These are phyloP conservation scores for Pectinophora gossypiella DNA, from an alignment of 1,140 invertebrate species.

Conservation along the genomic window DNA sequence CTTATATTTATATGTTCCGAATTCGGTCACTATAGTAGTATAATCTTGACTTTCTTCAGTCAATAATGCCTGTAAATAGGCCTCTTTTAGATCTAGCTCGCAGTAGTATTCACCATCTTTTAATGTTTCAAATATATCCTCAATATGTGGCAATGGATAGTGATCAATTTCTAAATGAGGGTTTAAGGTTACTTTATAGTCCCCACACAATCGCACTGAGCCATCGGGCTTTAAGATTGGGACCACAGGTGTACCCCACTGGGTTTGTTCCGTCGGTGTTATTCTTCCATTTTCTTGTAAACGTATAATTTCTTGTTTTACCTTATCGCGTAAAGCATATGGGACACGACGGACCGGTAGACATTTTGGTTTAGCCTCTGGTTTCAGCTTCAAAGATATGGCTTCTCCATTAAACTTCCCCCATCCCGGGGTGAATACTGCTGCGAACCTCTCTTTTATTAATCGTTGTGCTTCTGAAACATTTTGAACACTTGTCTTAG, in stretches of 20 bases:
- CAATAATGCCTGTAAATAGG: constrained; percentile 1
- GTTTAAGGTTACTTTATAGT: constrained; percentile 22
- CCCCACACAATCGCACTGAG: constrained; percentile 17
- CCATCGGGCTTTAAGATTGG: constrained; percentile 15
- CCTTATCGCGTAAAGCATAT: constrained; percentile 10
- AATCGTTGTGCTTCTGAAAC: background rate
- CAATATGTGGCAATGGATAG: constrained; percentile 8
- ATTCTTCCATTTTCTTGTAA: too few relatives aligned
- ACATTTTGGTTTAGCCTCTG: background rate
- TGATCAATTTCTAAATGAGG: constrained; percentile 9
- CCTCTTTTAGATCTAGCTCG: constrained; percentile 8
- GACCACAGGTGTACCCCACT: constrained; percentile 23
- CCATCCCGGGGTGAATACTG: constrained; percentile 13
- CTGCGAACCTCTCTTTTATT: constrained; percentile 10
- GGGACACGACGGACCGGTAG: background rate
- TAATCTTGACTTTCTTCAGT: background rate
- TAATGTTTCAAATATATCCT: constrained; percentile 4
- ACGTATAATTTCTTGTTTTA: constrained; percentile 14
- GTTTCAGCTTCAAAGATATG: background rate
- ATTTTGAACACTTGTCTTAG: background rate
- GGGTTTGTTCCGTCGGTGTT: too few relatives aligned
- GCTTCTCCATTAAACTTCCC: constrained; percentile 11
- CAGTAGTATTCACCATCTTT: constrained; percentile 10
- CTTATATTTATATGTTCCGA: background rate
- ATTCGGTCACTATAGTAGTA: background rate